Evolutionary conservation across 1,140 invertebrate species (phyloP), one percentile per base, ranked within the genome.

Genomic region (Euwallacea similis): DNA sequence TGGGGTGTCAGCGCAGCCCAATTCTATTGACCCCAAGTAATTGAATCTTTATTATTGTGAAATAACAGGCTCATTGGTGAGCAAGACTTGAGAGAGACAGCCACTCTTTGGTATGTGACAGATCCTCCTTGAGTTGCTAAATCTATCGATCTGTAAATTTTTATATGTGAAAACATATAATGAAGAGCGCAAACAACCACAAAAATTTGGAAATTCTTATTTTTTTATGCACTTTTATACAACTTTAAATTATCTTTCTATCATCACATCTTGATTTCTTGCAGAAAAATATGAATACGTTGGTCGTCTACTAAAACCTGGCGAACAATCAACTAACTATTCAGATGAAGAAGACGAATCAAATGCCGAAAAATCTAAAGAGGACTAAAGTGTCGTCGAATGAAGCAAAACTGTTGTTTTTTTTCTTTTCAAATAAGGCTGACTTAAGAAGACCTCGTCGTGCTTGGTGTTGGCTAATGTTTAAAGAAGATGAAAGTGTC

Each of bases 261-360:
- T 33, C 21, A 33, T 33, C 4, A 33, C 21, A 33, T 33, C 21
- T 33, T 33, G 21, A 50, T 13, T 50, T 7, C 46, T 87, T 89
- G 50, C 85, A 97, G 95, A 98, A 86, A 96, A 94, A 83, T 99
- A 98, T 82, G 92, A 96, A 47, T 90, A 93, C 75, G 93, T 98
- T 54, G 97, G 97, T 11, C 90, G 90, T 79, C 83, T 99, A 33
- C 82, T 99, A 77, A 96, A 93, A 79, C 94, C 94, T 7, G 96
- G 95, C 10, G 96, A 98, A 79, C 87, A 92, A 76, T 92, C 94
- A 0, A 91, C 88, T 59, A 95, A 91, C 79, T 98, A 98, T 83
- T 95, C 95, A 7, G 95, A 98, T 78, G 94, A 95, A 74, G 95
- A 98, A 76, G 87, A 89, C 41, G 91, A 93, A 69, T 71, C 82